Evolutionary conservation across 2,888 invertebrate genomes (phyloP).

Genomic region (Endotricha flammealis): DNA sequence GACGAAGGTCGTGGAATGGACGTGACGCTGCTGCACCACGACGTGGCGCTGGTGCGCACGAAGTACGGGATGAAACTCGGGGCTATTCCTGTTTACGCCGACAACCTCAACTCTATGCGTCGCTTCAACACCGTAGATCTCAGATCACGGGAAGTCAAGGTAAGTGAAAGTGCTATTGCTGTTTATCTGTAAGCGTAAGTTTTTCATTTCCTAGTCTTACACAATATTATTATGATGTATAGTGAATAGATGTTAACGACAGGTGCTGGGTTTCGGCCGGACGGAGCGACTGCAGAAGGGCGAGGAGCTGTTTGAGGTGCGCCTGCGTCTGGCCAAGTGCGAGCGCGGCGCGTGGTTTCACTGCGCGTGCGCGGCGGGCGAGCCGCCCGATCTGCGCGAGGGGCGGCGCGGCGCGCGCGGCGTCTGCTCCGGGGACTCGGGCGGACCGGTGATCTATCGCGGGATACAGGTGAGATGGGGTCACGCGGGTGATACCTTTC

Average conservation of each 20-base stretch:
- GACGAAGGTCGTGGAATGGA: slow-evolving; percentile 49
- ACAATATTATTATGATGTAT: no score
- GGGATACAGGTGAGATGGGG: slow-evolving; percentile 31
- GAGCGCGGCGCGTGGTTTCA: slow-evolving; percentile 42
- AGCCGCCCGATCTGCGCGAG: no score
- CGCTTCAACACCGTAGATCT: slow-evolving; percentile 33
- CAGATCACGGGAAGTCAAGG: slow-evolving; percentile 35
- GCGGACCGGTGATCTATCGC: slow-evolving; percentile 50
- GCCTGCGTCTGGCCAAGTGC: slow-evolving; percentile 42
- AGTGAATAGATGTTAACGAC: slow-evolving; percentile 5
- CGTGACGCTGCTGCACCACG: slow-evolving; percentile 57
- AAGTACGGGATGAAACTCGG: slow-evolving; percentile 35
- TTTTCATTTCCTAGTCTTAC: no score
- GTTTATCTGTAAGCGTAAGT: not conserved
- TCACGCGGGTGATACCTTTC: no score
- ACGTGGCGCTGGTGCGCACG: slow-evolving; percentile 60
- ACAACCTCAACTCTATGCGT: slow-evolving; percentile 27
- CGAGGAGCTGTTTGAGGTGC: slow-evolving; percentile 47
- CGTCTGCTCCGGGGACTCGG: slow-evolving; percentile 66
- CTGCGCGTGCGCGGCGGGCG: slow-evolving; percentile 49
- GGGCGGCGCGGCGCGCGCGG: slow-evolving; percentile 31
- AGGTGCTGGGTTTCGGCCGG: slow-evolving; percentile 60
- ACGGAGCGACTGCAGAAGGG: slow-evolving; percentile 41
- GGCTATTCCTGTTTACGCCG: slow-evolving; percentile 15
- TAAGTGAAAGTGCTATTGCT: slow-evolving; percentile 13